These are phyloP conservation scores for Heliconius aoede DNA, from an alignment of 2,888 invertebrate species.

Conservation along the genomic window DNA sequence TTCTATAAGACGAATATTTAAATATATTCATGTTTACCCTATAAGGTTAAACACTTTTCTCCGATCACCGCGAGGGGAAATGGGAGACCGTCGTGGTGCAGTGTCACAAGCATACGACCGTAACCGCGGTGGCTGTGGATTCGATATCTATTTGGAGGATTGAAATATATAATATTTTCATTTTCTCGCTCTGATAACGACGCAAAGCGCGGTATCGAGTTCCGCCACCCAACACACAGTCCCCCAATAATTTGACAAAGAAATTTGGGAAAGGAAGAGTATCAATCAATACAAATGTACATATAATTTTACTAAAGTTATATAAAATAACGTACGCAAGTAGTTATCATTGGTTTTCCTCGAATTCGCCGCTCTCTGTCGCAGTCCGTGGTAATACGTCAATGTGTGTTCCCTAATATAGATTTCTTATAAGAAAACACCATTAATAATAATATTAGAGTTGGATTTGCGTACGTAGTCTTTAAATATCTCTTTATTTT, in stretches of 20 bases:
- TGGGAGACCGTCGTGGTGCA: no score
- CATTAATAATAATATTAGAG: background rate
- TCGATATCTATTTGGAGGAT: no score
- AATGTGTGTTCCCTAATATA: background rate
- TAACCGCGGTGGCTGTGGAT: no score
- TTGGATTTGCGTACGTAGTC: background rate
- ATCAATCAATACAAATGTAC: background rate
- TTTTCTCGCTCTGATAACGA: no score
- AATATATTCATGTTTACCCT: background rate
- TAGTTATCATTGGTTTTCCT: background rate
- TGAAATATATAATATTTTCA: no score
- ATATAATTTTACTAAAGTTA: background rate
- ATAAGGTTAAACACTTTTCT: background rate
- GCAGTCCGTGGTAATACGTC: background rate
- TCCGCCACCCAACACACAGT: no score
- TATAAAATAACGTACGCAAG: background rate
- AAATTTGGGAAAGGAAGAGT: no score
- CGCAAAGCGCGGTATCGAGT: no score
- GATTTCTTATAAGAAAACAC: conserved; percentile 1
- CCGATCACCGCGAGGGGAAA: no score
- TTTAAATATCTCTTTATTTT: no score
- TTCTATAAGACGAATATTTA: background rate
- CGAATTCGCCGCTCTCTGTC: background rate
- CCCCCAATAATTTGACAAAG: no score
- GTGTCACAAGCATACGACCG: no score